phyloP scores from a whole-genome alignment of 2,888 invertebrate species.

The Ceriagrion tenellum region DNA sequence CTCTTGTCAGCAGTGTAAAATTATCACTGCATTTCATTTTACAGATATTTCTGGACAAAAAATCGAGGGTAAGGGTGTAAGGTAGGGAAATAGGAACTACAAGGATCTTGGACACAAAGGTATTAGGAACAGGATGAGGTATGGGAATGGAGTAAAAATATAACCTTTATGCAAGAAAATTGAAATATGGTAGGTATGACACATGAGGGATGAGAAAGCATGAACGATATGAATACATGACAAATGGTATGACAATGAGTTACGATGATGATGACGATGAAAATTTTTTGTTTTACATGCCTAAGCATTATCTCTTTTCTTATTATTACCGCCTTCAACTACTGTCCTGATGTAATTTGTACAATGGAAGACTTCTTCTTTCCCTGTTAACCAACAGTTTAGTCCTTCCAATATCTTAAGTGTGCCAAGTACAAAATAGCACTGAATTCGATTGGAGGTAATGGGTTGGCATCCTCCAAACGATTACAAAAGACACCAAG shows the following conservation, averaged over 20 bases:
- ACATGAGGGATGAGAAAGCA: slow-evolving; percentile 34
- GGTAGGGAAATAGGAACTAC: neutral
- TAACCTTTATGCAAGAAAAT: slow-evolving; percentile 49
- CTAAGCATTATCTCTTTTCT: slow-evolving; percentile 60
- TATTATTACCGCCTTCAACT: slow-evolving; percentile 62
- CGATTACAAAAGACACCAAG: slow-evolving; percentile 64
- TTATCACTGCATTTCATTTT: neutral
- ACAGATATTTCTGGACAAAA: neutral
- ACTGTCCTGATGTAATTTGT: slow-evolving; percentile 66
- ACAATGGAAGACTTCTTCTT: slow-evolving; percentile 67
- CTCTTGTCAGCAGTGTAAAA: neutral
- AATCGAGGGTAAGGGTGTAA: neutral
- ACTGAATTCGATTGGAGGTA: slow-evolving; percentile 62
- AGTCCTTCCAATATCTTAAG: slow-evolving; percentile 65
- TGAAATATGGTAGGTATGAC: slow-evolving; percentile 20
- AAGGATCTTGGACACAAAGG: slow-evolving; percentile 25
- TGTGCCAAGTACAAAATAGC: slow-evolving; percentile 67
- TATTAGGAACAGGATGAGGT: neutral
- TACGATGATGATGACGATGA: slow-evolving; percentile 33
- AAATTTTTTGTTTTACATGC: slow-evolving; percentile 66
- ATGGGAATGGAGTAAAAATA: slow-evolving; percentile 50
- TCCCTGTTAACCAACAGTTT: slow-evolving; percentile 64
- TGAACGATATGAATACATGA: neutral
- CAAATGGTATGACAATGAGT: neutral
- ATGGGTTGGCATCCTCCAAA: slow-evolving; percentile 66